Evolutionary conservation across 2,797 vertebrate species (phyloP).

Genomic region (Pelodytes ibericus): DNA sequence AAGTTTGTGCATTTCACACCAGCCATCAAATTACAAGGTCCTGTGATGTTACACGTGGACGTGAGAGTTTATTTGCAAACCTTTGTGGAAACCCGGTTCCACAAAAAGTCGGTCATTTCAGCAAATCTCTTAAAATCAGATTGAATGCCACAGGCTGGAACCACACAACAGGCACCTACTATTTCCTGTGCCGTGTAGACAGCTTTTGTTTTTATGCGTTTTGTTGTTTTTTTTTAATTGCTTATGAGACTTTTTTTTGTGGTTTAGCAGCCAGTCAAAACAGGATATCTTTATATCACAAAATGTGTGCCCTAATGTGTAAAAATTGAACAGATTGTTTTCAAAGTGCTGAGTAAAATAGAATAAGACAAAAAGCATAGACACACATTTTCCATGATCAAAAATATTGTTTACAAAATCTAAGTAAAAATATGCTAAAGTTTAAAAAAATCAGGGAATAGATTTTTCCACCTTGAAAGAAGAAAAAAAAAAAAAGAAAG

Average conservation of each 20-base stretch:
- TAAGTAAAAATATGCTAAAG: not conserved
- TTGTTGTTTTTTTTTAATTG: constrained; percentile 58
- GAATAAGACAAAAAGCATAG: not conserved
- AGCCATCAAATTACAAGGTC: no score
- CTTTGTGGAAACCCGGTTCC: no score
- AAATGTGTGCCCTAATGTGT: constrained; percentile 4
- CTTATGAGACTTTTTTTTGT: constrained; percentile 73
- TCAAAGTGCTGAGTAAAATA: not conserved
- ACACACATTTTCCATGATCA: no score
- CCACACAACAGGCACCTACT: constrained; percentile 63
- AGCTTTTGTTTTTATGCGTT: constrained; percentile 57
- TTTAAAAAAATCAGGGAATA: not conserved
- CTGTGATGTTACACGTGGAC: no score
- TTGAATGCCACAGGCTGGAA: no score
- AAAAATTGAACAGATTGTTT: not conserved
- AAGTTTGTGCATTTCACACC: no score
- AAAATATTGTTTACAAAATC: no score
- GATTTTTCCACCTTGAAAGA: constrained; percentile 12
- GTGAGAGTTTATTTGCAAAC: no score
- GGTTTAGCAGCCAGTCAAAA: constrained; percentile 88
- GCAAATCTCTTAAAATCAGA: no score
- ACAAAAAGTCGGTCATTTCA: no score
- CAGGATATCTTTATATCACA: constrained; percentile 78
- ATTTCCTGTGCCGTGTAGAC: constrained; percentile 76
- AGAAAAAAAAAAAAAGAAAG: constrained; percentile 61